phyloP scores from a whole-genome alignment of 2,113 vertebrate genomes.

The Indicator indicator region DNA sequence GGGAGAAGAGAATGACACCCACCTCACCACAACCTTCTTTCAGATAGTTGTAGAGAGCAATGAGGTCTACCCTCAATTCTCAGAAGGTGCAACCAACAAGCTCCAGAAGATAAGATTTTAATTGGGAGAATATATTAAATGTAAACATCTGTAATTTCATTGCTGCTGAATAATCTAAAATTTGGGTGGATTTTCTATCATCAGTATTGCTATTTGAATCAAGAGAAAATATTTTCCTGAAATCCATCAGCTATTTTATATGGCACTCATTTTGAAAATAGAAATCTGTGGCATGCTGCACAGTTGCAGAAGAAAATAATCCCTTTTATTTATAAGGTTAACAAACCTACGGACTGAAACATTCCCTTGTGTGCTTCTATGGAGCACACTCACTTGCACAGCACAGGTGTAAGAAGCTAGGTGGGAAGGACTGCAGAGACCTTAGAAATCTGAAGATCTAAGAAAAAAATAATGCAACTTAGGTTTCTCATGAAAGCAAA shows the following conservation, averaged over 20 bases:
- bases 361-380: not conserved
- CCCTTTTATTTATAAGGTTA: not conserved
- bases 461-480: not conserved
- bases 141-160: slow-evolving; percentile 28
- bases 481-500: not conserved
- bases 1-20: too few species aligned
- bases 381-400: not conserved
- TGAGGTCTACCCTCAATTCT: slow-evolving; percentile 16
- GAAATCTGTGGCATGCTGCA: not conserved
- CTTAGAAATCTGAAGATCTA: not conserved
- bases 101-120: slow-evolving; percentile 36
- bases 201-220: not conserved
- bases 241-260: not conserved
- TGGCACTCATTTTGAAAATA: not conserved
- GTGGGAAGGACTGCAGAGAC: not conserved
- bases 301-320: not conserved
- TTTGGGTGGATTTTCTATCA: not conserved
- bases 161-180: slow-evolving; percentile 7
- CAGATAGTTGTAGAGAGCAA: too few species aligned
- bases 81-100: slow-evolving; percentile 22
- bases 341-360: not conserved
- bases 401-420: not conserved
- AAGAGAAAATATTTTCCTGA: not conserved
- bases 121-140: slow-evolving; percentile 41
- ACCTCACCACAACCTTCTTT: too few species aligned